Conservation (phyloP, 2,797 vertebrate species). For the Tapera naevia region DNA sequence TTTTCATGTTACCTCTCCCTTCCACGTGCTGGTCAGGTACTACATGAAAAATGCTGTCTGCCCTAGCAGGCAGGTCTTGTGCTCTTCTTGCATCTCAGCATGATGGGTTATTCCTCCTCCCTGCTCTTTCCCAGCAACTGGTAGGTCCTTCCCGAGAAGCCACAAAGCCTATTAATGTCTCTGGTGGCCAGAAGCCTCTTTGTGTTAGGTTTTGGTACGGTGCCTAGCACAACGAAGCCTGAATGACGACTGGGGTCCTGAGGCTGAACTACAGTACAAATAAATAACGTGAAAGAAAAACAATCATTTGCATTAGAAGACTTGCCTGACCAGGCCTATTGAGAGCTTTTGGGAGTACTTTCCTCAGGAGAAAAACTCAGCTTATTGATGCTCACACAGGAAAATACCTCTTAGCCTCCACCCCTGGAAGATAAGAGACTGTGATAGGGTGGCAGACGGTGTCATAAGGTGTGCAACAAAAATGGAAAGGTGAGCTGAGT, state of each 20-base stretch:
- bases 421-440: not conserved
- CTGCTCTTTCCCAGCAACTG: not conserved
- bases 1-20: not conserved
- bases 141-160: not conserved
- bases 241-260: not conserved
- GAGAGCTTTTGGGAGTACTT: not conserved
- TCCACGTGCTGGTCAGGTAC: not conserved
- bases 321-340: not conserved
- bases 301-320: not conserved
- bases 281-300: constrained; percentile 1
- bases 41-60: not conserved
- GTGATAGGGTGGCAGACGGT: not conserved
- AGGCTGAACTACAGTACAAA: constrained; percentile 13
- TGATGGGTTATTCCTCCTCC: not conserved
- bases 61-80: not conserved
- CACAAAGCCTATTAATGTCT: not conserved
- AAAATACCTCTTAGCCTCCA: not conserved
- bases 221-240: not conserved
- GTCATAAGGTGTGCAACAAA: not conserved
- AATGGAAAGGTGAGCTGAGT: not conserved
- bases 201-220: not conserved
- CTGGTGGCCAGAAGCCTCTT: not conserved
- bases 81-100: not conserved
- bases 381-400: not conserved
- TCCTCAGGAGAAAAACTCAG: not conserved